Evolutionary conservation across 1,140 invertebrate species (phyloP), one percentile per base, ranked within the genome.

Genomic region (Amphibalanus amphitrite): DNA sequence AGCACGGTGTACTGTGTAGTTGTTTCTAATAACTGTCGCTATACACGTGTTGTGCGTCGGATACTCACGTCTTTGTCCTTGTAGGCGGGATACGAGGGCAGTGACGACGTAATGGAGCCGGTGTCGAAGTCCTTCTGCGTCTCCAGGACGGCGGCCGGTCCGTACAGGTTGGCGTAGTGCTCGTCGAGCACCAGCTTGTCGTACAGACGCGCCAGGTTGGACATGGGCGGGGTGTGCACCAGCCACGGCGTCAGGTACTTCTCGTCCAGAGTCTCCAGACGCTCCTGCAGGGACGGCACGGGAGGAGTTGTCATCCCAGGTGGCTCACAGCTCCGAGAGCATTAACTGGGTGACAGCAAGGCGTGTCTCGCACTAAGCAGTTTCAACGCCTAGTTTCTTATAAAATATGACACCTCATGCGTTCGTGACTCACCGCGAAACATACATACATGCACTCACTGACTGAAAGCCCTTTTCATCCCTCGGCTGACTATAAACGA

Each of bases 111-210:
- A 3, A 71, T n/a, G n/a, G n/a, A n/a, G n/a, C n/a, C 38, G 23
- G 59, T 23, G 28, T 68, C 30, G 28, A 65, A 29, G 28, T 64
- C 67, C 70, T 75, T 79, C 29, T 75, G 74, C 69, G 78, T 76
- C 72, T 80, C 78, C n/a, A 79, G 75, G 28, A 77, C 75, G 29
- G 77, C 76, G 33, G 77, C 78, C 23, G 81, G 80, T 4, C 80
- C 80, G 71, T 82, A 82, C 29, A 82, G 75, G 70, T 82, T 80
- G 29, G 79, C 80, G 70, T 77, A 82, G 71, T 82, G 81, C 70
- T 82, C 80, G 29, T 81, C 82, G 71, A 26, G 65, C 67, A 71
- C 33, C 26, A 33, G 72, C 13, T 67, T 28, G 65, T 69, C n/a
- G 30, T 29, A 67, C n/a, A 72, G 68, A 69, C 33, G 26, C 29